Evolutionary conservation across 1,140 invertebrate species (phyloP).

Genomic region (Pomacea maculata): DNA sequence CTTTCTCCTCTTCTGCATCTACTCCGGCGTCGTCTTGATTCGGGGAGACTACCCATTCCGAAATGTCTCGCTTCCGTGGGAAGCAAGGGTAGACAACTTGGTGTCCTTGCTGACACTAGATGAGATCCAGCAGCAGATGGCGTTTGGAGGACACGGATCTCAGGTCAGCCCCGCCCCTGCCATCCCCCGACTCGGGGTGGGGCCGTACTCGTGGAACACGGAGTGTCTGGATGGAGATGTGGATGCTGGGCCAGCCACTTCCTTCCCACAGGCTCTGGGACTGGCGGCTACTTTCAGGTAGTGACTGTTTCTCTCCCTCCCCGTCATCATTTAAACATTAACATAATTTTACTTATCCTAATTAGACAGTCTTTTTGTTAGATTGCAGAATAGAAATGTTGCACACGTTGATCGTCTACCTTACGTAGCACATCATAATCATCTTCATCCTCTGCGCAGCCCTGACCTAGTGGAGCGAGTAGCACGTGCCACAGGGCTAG

Average conservation of each 20-base stretch:
- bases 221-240: slow-evolving; percentile 60
- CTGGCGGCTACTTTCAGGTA: slow-evolving; percentile 59
- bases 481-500: slow-evolving; percentile 15
- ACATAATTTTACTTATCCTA: background rate
- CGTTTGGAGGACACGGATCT: slow-evolving; percentile 48
- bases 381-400: background rate
- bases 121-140: slow-evolving; percentile 59
- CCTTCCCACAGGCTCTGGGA: slow-evolving; percentile 59
- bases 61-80: slow-evolving; percentile 50
- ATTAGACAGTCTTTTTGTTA: background rate
- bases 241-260: slow-evolving; percentile 49
- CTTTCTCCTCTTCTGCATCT: too few relatives aligned
- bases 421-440: background rate
- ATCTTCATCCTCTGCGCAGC: background rate
- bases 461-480: slow-evolving; percentile 9
- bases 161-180: slow-evolving; percentile 53
- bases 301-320: background rate
- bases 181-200: slow-evolving; percentile 55
- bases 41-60: slow-evolving; percentile 30
- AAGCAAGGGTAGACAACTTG: slow-evolving; percentile 51
- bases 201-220: slow-evolving; percentile 57
- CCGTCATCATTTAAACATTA: background rate
- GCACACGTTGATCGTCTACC: background rate
- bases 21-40: too few relatives aligned
- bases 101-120: slow-evolving; percentile 51